Evolutionary conservation across 1,140 invertebrate genomes (phyloP).

Genomic region (Dendroctonus ponderosae): DNA sequence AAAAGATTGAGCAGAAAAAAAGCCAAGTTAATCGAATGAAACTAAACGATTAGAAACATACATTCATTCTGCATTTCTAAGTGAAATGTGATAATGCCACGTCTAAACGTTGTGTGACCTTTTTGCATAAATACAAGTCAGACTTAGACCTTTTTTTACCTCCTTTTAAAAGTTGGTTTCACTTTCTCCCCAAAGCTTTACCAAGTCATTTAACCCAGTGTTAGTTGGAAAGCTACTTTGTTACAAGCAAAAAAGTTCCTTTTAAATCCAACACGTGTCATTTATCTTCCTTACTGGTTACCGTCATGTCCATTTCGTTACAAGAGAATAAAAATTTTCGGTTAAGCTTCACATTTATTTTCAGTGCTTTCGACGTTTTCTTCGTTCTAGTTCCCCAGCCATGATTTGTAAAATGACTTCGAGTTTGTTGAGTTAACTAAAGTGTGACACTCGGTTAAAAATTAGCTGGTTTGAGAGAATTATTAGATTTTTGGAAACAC

Average conservation of each 20-base stretch:
- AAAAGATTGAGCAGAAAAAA: too few species aligned
- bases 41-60: too few species aligned
- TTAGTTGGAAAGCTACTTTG: conserved; percentile 32
- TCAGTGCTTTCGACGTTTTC: conserved; percentile 1
- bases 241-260: conserved; percentile 25
- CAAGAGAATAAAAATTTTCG: conserved; percentile 11
- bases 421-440: too few species aligned
- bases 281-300: conserved; percentile 28
- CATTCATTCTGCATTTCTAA: too few species aligned
- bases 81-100: too few species aligned
- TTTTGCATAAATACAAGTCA: too few species aligned
- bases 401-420: too few species aligned
- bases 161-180: background rate
- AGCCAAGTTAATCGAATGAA: too few species aligned
- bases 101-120: too few species aligned
- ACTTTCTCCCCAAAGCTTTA: conserved; percentile 13
- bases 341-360: conserved; percentile 10
- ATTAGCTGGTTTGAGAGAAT: too few species aligned
- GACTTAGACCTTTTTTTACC: background rate
- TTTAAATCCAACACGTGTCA: conserved; percentile 30
- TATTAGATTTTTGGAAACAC: too few species aligned
- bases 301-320: conserved; percentile 25
- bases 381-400: background rate
- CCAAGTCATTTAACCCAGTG: conserved; percentile 32
- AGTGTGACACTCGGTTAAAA: too few species aligned